A percentile compares a stretch with the other conserved stretches of the same genome.
Conservation (phyloP, 2,113 vertebrate genomes). For the Phocoena sinus region DNA sequence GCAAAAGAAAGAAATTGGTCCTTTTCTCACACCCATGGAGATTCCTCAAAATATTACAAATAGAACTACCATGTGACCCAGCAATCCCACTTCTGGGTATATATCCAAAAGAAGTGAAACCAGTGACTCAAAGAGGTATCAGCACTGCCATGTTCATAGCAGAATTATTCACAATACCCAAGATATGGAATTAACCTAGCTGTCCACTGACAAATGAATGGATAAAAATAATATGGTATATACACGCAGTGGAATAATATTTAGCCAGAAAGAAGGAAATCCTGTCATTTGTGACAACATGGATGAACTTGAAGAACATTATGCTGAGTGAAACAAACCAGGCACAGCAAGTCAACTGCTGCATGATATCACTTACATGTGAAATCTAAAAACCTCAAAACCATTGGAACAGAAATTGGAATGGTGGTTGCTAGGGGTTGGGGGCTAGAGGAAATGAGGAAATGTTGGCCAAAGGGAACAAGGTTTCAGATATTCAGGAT, state of each 20-base stretch:
- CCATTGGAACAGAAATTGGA: neutral
- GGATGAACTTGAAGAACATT: neutral
- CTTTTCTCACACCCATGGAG: neutral
- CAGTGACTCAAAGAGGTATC: neutral
- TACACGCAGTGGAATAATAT: neutral
- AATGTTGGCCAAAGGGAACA: neutral
- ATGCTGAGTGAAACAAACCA: neutral
- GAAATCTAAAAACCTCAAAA: neutral
- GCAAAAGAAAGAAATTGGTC: neutral
- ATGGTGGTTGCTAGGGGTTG: neutral
- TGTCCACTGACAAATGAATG: neutral
- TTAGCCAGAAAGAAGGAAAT: neutral
- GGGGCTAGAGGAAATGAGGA: neutral
- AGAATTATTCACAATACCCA: neutral
- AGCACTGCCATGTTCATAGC: neutral
- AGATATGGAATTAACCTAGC: neutral
- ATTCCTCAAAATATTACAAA: neutral
- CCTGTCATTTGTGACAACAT: neutral
- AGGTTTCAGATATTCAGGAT: neutral
- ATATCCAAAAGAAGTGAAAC: neutral
- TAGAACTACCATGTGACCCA: neutral
- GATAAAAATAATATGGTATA: neutral
- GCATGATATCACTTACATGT: neutral
- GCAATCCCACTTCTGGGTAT: neutral
- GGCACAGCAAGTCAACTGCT: neutral